Evolutionary conservation across 2,888 invertebrate genomes (phyloP).

Genomic region (Horisme vitalbata): DNA sequence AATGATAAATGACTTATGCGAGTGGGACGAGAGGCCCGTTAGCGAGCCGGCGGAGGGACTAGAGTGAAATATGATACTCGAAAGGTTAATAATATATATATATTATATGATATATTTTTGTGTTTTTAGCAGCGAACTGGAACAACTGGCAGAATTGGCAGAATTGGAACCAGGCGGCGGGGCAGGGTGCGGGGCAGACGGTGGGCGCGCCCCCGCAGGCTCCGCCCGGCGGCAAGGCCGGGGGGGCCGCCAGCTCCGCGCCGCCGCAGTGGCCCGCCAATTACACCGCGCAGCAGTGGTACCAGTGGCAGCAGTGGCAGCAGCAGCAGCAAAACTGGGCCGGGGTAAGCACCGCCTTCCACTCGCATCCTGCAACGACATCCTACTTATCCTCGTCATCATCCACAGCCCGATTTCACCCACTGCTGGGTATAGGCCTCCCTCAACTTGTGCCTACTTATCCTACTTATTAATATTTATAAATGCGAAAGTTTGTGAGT

Average conservation of each 20-base stretch:
- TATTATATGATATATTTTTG: background rate
- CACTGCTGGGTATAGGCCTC: too few species aligned
- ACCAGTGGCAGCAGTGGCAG: conserved; percentile 79
- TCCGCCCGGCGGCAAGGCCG: conserved; percentile 40
- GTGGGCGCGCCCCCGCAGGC: conserved; percentile 15
- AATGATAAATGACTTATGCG: too few species aligned
- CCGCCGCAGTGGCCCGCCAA: conserved; percentile 52
- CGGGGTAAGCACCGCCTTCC: conserved; percentile 46
- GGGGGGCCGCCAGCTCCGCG: conserved; percentile 55
- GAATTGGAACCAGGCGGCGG: conserved; percentile 24
- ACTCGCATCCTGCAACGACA: too few species aligned
- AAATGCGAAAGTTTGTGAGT: too few species aligned
- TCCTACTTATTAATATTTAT: too few species aligned
- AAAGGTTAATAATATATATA: too few species aligned
- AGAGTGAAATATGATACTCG: too few species aligned
- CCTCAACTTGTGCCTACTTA: too few species aligned
- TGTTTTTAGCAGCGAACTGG: conserved; percentile 41
- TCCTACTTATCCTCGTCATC: too few species aligned
- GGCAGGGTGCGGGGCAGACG: conserved; percentile 14
- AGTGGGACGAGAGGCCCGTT: too few species aligned
- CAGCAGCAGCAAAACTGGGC: conserved; percentile 72
- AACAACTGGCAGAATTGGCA: conserved; percentile 58
- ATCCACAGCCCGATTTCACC: too few species aligned
- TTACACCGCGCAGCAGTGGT: conserved; percentile 74
- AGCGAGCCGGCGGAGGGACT: too few species aligned